Conservation (phyloP, 53 echinoderm and acorn worm species). For the Mesocentrotus franciscanus region DNA sequence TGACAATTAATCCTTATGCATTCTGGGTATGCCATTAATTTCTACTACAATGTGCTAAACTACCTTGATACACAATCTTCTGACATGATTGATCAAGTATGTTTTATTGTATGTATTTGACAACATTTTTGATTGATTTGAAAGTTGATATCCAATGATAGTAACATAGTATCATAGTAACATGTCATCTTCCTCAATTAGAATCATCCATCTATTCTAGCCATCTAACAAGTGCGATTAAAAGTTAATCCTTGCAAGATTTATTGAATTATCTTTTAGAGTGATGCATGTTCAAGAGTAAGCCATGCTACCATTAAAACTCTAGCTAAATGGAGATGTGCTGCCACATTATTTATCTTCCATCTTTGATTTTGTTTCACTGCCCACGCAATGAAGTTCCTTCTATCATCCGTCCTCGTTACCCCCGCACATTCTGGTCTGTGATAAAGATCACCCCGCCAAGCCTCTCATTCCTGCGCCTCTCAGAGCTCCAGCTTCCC, state of each 20-base stretch:
- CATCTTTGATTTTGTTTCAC: slow-evolving; percentile 8
- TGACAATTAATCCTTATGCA: too few relatives aligned
- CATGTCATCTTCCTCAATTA: not conserved
- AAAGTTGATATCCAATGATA: too few relatives aligned
- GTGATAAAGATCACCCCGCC: not conserved
- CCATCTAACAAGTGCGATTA: not conserved
- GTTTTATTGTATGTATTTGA: too few relatives aligned
- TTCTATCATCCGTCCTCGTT: slow-evolving; percentile 18
- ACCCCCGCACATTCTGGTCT: slow-evolving; percentile 8
- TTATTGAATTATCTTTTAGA: not conserved
- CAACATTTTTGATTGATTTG: too few relatives aligned
- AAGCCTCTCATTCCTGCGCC: not conserved
- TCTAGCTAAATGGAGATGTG: slow-evolving; percentile 15
- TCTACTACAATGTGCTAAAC: too few relatives aligned
- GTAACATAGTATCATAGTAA: not conserved
- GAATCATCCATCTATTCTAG: not conserved
- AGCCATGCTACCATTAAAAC: not conserved
- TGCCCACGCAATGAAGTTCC: slow-evolving; percentile 40
- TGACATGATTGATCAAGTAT: too few relatives aligned
- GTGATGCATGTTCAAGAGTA: not conserved
- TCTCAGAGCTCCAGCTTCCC: not conserved
- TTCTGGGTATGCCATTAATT: too few relatives aligned
- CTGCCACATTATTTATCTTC: slow-evolving; percentile 8
- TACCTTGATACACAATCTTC: too few relatives aligned
- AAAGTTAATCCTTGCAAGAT: not conserved